These are phyloP conservation scores for Hapalemur alaotrensis DNA, from an alignment of 2,797 vertebrate species.

Conservation along the genomic window DNA sequence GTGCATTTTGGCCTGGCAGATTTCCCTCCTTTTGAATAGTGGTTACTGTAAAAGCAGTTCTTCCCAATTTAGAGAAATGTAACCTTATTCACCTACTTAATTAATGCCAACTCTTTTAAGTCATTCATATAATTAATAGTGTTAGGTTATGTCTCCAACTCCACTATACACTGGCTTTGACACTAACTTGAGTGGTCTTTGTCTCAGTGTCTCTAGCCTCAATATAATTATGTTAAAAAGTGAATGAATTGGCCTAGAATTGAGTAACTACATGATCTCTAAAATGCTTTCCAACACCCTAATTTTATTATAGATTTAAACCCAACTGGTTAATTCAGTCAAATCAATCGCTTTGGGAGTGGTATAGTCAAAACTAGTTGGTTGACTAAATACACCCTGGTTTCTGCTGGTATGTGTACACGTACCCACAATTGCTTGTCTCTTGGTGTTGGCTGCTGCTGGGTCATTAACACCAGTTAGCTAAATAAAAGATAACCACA, in stretches of 20 bases:
- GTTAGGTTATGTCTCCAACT: neutral
- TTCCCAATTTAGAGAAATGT: conserved; percentile 19
- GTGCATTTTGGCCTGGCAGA: neutral
- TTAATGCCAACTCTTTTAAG: conserved; percentile 21
- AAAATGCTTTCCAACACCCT: conserved; percentile 13
- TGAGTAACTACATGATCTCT: neutral
- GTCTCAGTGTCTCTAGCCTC: neutral
- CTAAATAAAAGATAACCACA: conserved; percentile 68
- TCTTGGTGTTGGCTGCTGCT: conserved; percentile 42
- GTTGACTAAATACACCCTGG: neutral
- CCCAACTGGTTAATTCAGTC: conserved; percentile 22
- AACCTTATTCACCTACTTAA: neutral
- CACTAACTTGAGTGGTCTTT: neutral
- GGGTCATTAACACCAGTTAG: conserved; percentile 65
- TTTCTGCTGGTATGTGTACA: conserved; percentile 1
- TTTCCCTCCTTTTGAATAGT: neutral
- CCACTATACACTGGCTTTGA: neutral
- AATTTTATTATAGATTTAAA: neutral
- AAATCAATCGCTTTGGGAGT: conserved; percentile 43
- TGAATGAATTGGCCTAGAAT: neutral
- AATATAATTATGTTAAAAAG: neutral
- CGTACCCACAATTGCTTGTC: neutral
- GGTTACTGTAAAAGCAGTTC: neutral
- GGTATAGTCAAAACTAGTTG: neutral
- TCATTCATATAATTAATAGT: neutral